Evolutionary conservation across 2,888 invertebrate species (phyloP), one percentile per base, ranked within the genome.

Genomic region (Syritta pipiens): DNA sequence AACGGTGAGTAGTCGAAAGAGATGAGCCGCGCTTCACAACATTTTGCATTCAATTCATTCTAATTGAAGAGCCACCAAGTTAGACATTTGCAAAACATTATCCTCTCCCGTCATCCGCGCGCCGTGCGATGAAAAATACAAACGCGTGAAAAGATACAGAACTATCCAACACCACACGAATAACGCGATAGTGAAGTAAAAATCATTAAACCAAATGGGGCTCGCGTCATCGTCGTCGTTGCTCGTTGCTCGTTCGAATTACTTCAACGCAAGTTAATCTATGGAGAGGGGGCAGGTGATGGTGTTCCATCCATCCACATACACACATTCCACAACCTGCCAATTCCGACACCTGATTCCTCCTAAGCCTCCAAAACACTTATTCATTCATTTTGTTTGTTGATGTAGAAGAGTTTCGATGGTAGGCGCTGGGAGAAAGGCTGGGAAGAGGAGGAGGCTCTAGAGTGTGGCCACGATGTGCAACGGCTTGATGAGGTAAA

Each of bases 331-430:
- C 46, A 59, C 71, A 77, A 71, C 71, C 77, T 77, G 77, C 77
- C 77, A 77, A 77, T 77, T 77, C 77, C 71, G 71, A 77, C 77
- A 77, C 77, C 77, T 77, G 71, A 77, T 55, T 67, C 71, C 53
- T 77, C 60, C 63, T 71, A 77, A 68, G 53, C 59, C n/a, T n/a
- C 60, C 63, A 32, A 44, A 65, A 65, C 65, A 60, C 65, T 65
- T 48, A 46, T 40, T 44, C 40, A 69, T 19, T 53, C 60, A 40
- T 57, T 63, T 35, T 12, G 26, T 28, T 53, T 12, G 44, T 60
- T 60, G 60, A 63, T 40, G 62, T 40, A 24, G 37, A 46, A 22
- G 22, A 35, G 62, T 20, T 40, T n/a, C n/a, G n/a, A n/a, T n/a
- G n/a, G 17, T 17, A 9, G 17, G 17, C 17, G n/a, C n/a, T n/a